phyloP scores from a whole-genome alignment of 2,888 invertebrate species.

The Trichogramma dendrolimi region DNA sequence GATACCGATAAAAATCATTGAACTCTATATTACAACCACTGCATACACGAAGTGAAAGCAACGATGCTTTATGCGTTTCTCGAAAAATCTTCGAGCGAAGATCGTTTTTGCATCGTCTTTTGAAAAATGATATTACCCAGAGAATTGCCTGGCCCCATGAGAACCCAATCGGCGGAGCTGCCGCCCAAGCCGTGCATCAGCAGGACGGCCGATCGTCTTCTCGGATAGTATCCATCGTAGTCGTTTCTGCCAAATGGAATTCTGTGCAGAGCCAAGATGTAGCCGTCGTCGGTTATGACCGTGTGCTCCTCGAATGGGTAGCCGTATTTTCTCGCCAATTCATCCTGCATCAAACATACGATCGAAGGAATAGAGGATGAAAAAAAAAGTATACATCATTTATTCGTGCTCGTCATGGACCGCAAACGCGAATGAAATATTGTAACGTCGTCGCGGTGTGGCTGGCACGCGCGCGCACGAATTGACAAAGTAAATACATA shows the following conservation, averaged over 20 bases:
- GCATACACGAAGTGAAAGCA: too few relatives aligned
- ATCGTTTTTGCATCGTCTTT: too few relatives aligned
- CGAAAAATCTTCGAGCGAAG: too few relatives aligned
- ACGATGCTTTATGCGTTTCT: too few relatives aligned
- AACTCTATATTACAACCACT: too few relatives aligned
- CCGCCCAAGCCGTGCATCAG: constrained; percentile 62
- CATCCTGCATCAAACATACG: constrained; percentile 23
- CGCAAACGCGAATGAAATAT: too few relatives aligned
- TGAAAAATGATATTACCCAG: constrained; percentile 53
- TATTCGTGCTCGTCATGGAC: not conserved
- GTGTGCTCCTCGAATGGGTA: constrained; percentile 53
- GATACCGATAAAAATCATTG: too few relatives aligned
- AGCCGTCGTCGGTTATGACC: constrained; percentile 53
- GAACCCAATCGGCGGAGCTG: constrained; percentile 66
- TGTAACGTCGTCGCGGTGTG: too few relatives aligned
- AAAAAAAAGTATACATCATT: not conserved
- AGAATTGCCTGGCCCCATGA: constrained; percentile 64
- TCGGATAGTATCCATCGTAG: constrained; percentile 5
- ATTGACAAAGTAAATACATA: too few relatives aligned
- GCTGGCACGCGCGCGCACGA: too few relatives aligned
- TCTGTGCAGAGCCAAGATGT: constrained; percentile 54
- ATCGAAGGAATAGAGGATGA: not conserved
- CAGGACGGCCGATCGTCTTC: constrained; percentile 47
- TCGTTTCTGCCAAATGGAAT: constrained; percentile 50
- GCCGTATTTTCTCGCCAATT: constrained; percentile 51